These are phyloP conservation scores for Strigamia maritima DNA, from an alignment of 2,888 invertebrate genomes.

Conservation along the genomic window DNA sequence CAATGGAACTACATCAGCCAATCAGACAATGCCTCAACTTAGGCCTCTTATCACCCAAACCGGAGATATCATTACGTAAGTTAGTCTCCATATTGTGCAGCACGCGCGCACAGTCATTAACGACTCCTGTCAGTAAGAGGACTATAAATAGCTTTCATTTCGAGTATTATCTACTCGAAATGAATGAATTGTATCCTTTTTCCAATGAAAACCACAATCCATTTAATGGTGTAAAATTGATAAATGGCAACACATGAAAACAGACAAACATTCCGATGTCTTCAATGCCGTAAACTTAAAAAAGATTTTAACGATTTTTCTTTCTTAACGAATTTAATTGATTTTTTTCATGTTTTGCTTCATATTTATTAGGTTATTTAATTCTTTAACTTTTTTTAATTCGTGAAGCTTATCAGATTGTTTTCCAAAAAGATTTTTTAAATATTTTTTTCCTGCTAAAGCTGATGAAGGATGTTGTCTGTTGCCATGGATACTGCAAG, in stretches of 20 bases:
- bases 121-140: neutral
- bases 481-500: slow-evolving; percentile 9
- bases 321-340: no score
- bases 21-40: slow-evolving; percentile 33
- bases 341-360: neutral
- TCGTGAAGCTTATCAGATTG: no score
- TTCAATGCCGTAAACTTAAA: no score
- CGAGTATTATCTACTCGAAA: slow-evolving; percentile 24
- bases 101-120: slow-evolving; percentile 21
- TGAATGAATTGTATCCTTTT: slow-evolving; percentile 28
- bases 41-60: slow-evolving; percentile 33
- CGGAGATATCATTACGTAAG: slow-evolving; percentile 35
- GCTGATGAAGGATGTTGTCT: neutral
- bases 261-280: neutral
- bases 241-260: neutral
- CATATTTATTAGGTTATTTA: neutral
- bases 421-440: neutral
- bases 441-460: neutral
- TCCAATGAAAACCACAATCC: slow-evolving; percentile 29
- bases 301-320: neutral
- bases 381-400: no score
- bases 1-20: slow-evolving; percentile 26
- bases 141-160: slow-evolving; percentile 31
- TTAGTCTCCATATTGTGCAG: neutral
- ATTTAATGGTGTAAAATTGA: slow-evolving; percentile 20